These are phyloP conservation scores for Rugalucina vietnamica DNA, from an alignment of 2,888 invertebrate genomes.

Conservation along the genomic window DNA sequence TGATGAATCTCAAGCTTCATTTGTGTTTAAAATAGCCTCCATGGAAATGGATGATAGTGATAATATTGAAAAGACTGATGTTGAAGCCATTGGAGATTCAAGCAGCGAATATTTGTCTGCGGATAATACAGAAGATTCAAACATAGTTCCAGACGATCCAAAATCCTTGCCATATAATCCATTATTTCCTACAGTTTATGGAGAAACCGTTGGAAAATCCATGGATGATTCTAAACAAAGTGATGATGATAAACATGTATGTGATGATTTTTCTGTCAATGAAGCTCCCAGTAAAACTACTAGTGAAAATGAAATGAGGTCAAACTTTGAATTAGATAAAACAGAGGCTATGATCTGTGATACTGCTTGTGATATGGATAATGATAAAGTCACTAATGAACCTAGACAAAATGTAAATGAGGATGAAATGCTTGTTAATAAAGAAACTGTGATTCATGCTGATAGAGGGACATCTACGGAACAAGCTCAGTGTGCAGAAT, in stretches of 20 bases:
- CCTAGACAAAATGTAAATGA: not conserved
- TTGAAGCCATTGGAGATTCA: not conserved
- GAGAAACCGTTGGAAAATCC: not conserved
- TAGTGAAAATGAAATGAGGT: not conserved
- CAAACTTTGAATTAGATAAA: not conserved
- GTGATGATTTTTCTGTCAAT: not conserved
- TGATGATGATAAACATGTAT: not conserved
- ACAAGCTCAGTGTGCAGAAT: not conserved
- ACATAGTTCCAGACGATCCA: too few relatives aligned
- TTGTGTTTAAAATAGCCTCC: constrained; percentile 43
- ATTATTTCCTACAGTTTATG: constrained; percentile 4
- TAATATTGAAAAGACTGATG: not conserved
- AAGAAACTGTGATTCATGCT: too few relatives aligned
- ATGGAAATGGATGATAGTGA: constrained; percentile 46
- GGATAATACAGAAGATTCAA: not conserved
- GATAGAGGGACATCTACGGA: not conserved
- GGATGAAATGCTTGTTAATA: not conserved
- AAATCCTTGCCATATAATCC: not conserved
- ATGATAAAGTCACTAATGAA: not conserved
- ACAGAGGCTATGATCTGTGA: not conserved
- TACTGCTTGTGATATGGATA: not conserved
- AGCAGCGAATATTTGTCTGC: not conserved
- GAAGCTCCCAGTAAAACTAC: not conserved
- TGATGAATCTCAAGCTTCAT: constrained; percentile 48
- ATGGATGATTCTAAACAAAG: not conserved